Evolutionary conservation across 2,888 invertebrate genomes (phyloP).

Genomic region (Petrolisthes cinctipes): DNA sequence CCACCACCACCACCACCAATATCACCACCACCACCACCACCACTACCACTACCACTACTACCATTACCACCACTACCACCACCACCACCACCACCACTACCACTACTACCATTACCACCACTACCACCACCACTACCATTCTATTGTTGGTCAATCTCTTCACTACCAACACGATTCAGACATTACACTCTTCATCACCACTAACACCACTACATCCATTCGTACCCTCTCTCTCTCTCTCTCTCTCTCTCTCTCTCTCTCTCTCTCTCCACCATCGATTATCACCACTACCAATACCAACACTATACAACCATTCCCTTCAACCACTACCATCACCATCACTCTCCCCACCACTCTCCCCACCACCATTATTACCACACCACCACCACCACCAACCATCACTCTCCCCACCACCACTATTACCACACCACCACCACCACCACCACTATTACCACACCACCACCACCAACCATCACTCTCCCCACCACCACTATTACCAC

Average conservation of each 20-base stretch:
- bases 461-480: too few relatives aligned
- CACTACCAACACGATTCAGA: not conserved
- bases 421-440: too few relatives aligned
- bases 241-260: not conserved
- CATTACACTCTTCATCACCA: not conserved
- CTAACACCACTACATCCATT: not conserved
- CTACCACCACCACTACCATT: not conserved
- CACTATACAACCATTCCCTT: too few relatives aligned
- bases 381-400: too few relatives aligned
- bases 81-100: not conserved
- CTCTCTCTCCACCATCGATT: not conserved
- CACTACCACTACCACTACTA: not conserved
- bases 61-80: not conserved
- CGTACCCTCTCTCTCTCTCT: not conserved
- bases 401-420: too few relatives aligned
- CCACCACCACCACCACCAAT: not conserved
- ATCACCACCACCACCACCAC: not conserved
- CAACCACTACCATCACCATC: too few relatives aligned
- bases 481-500: too few relatives aligned
- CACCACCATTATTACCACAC: too few relatives aligned
- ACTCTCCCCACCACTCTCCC: too few relatives aligned
- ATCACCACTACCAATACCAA: too few relatives aligned
- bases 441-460: too few relatives aligned
- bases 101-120: not conserved
- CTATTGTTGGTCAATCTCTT: not conserved